A percentile compares a stretch with the other conserved stretches of the same genome.
These are phyloP conservation scores for Torymus auratus DNA, from an alignment of 2,888 invertebrate genomes.

Conservation along the genomic window DNA sequence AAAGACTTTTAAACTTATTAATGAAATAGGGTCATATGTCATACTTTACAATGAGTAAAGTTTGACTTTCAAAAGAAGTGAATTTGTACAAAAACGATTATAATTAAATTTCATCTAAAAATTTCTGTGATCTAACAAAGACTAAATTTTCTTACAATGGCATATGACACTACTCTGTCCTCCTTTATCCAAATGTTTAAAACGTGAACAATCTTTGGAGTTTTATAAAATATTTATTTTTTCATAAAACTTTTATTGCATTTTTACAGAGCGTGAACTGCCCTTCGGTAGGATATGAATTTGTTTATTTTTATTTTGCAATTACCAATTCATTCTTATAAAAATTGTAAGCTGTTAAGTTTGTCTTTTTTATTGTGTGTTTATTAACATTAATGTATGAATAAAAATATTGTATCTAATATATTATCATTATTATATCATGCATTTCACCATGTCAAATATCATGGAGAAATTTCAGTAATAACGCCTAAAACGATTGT, in stretches of 20 bases:
- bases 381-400: neutral
- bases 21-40: neutral
- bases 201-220: neutral
- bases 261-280: slow-evolving; percentile 19
- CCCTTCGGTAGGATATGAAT: slow-evolving; percentile 5
- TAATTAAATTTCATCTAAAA: neutral
- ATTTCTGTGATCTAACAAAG: slow-evolving; percentile 45
- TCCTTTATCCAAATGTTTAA: neutral
- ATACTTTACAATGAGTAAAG: slow-evolving; percentile 3
- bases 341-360: no score
- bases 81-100: slow-evolving; percentile 3
- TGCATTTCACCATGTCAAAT: no score
- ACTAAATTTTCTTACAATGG: slow-evolving; percentile 22
- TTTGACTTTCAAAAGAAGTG: neutral
- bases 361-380: no score
- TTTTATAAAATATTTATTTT: slow-evolving; percentile 6
- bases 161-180: neutral
- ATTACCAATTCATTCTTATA: no score
- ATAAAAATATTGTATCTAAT: neutral
- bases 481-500: slow-evolving; percentile 31
- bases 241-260: neutral
- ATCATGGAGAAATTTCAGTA: slow-evolving; percentile 5
- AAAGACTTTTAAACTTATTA: neutral
- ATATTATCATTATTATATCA: no score
- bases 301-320: no score